These are phyloP conservation scores for Andrena dorsata DNA, from an alignment of 2,888 invertebrate genomes.

Conservation along the genomic window DNA sequence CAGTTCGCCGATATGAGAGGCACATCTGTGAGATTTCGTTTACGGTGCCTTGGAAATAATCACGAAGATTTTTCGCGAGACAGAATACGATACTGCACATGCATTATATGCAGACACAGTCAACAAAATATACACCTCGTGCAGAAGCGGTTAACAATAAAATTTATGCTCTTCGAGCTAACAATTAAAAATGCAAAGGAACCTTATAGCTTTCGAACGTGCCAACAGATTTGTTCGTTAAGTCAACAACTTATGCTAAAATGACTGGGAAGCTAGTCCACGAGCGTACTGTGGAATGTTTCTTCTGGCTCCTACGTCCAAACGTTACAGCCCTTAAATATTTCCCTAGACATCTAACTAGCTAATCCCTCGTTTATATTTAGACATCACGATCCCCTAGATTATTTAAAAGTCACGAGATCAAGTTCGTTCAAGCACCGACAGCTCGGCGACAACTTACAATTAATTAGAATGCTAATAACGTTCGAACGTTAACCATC, in stretches of 20 bases:
- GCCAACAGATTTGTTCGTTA: background rate
- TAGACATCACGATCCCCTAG: conserved; percentile 17
- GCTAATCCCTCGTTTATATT: conserved; percentile 20
- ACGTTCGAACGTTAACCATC: conserved; percentile 9
- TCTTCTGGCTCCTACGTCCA: background rate
- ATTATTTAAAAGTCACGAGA: conserved; percentile 4
- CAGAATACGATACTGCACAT: conserved; percentile 15
- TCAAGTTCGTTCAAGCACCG: conserved; percentile 16
- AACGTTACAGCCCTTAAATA: conserved; percentile 16
- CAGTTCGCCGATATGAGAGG: too few species aligned
- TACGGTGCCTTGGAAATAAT: background rate
- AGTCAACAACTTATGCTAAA: conserved; percentile 12
- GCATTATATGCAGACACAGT: background rate
- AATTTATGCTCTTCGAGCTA: conserved; percentile 3
- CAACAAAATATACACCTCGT: conserved; percentile 13
- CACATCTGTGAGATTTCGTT: background rate
- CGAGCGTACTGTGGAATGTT: background rate
- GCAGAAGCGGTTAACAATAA: conserved; percentile 14
- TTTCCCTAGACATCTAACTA: conserved; percentile 12
- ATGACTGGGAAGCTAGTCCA: conserved; percentile 21
- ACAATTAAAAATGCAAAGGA: conserved; percentile 12
- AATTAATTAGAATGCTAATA: conserved; percentile 29
- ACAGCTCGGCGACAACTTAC: conserved; percentile 23
- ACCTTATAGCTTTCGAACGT: background rate
- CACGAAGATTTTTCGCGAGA: background rate